Percentiles rank a stretch among this genome's conserved stretches.
Conservation (phyloP, 1,140 invertebrate genomes). For the Leptopilina boulardi region DNA sequence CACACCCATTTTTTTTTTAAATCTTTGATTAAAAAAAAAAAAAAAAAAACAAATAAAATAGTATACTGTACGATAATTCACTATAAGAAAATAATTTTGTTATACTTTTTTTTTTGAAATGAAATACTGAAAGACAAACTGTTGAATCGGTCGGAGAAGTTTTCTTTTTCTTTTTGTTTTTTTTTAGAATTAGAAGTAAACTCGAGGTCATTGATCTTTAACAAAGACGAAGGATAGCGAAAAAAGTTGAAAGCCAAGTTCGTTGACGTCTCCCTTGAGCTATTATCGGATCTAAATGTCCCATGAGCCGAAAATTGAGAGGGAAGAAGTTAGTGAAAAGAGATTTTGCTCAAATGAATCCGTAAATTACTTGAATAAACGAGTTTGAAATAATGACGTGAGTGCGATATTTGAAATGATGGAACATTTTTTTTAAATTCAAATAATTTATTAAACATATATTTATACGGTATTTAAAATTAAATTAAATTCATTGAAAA, state of each 20-base stretch:
- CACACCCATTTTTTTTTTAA: background rate
- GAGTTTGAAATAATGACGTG: background rate
- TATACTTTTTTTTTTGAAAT: no score
- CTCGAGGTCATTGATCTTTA: background rate
- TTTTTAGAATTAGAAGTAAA: background rate
- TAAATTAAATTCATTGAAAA: no score
- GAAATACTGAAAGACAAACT: background rate
- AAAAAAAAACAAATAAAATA: no score
- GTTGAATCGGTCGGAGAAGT: background rate
- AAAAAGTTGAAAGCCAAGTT: background rate
- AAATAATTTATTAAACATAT: no score
- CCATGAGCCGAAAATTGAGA: slow-evolving; percentile 1
- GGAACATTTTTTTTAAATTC: no score
- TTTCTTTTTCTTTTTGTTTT: no score
- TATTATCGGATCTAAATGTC: background rate
- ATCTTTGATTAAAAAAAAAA: background rate
- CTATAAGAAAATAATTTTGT: no score
- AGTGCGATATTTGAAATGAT: no score
- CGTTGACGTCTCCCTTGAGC: background rate
- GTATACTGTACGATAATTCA: no score
- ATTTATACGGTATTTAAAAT: no score
- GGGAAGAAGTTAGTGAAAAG: background rate
- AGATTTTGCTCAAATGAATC: background rate
- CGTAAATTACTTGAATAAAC: background rate
- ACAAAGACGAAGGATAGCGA: background rate